Conservation (phyloP, 1,140 invertebrate genomes). For the Solen grandis region DNA sequence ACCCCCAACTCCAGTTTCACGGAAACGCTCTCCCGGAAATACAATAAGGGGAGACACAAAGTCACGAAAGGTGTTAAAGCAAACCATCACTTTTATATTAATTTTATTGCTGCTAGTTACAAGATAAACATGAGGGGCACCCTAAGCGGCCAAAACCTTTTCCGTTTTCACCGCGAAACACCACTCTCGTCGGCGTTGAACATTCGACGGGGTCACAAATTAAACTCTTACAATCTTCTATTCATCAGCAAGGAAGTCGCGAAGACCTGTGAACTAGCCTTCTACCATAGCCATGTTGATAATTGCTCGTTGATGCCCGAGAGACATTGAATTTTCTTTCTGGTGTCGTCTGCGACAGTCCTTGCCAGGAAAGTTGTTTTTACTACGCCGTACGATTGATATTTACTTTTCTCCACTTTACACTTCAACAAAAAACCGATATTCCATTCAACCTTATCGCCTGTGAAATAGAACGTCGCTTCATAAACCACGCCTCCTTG, state of each 20-base stretch:
- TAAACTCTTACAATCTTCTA: neutral
- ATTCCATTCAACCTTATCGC: no score
- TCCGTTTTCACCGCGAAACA: neutral
- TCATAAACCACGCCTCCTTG: no score
- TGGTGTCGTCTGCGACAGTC: neutral
- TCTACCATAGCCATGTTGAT: neutral
- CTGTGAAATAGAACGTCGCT: no score
- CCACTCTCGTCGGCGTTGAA: neutral
- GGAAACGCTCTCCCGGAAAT: neutral
- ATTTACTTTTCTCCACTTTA: no score
- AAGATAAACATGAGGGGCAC: neutral
- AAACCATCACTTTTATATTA: neutral
- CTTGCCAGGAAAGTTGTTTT: conserved; percentile 22
- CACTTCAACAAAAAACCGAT: no score
- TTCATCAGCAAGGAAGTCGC: neutral
- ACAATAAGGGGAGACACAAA: neutral
- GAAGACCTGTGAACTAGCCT: neutral
- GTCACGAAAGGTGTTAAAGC: neutral
- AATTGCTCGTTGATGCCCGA: neutral
- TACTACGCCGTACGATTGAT: no score
- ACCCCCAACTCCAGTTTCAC: neutral
- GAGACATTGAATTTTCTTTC: neutral
- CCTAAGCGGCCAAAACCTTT: neutral
- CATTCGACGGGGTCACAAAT: neutral
- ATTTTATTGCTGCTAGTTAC: neutral